Base-by-base conservation (phyloP, 2,113 vertebrate species). In the Chlamydotis undulata region DNA sequence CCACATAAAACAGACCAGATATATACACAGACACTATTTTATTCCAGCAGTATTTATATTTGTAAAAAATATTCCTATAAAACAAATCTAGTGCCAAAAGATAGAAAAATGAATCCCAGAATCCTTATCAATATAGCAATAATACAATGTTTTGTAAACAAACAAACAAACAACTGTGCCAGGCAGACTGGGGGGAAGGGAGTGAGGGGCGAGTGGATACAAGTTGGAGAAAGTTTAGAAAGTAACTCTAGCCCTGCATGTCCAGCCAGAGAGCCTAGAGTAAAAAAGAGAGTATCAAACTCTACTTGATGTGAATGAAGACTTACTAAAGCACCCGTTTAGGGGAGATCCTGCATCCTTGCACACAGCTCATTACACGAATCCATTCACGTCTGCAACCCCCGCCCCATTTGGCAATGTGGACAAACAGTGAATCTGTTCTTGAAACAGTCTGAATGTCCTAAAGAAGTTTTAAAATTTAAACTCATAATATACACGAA, bases 201-300 rank as follows among this genome's bases (percentile, higher is more conserved):
- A 68, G 29, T 0, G 0, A 71, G 28, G 21, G 5, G 4, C 49
- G 9, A 4, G 28, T 68, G 5, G n/a, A 29, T n/a, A 8, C 2
- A 83, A 6, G 3, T 3, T 76, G 28, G 25, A 63, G 8, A 83
- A 83, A 76, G 16, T 57, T 80, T 45, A 50, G 21, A n/a, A 73
- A 69, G 14, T 47, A 86, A 61, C 3, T 76, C 35, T 26, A 83
- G 33, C 16, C 19, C 25, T 43, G 21, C 14, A 33, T 8, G 10
- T 12, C 37, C 24, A 87, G 73, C 19, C 50, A 68, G 19, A 65
- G 31, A 59, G 14, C 14, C 26, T 60, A 6, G 8, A 17, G 14
- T 29, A 55, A 75, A 74, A 63, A 82, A 29, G 10, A 81, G 15
- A 77, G 14, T 7, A 70, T 23, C 21, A 59, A 43, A 3, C 25